Percentiles rank a stretch among this genome's conserved stretches.
These are phyloP conservation scores for Sterna hirundo DNA, from an alignment of 2,113 vertebrate genomes.

Conservation along the genomic window DNA sequence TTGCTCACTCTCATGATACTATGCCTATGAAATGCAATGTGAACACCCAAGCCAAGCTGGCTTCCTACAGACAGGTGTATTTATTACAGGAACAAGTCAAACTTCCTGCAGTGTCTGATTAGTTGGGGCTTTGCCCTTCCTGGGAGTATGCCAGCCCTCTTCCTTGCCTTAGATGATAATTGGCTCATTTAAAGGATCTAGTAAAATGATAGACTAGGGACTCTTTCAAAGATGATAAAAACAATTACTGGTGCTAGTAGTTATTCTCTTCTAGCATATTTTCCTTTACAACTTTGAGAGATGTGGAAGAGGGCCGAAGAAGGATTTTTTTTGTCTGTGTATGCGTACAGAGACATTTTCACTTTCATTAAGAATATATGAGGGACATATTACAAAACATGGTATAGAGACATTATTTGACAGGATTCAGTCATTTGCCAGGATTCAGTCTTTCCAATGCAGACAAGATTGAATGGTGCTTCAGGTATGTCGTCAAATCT, in stretches of 20 bases:
- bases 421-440: background rate
- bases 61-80: background rate
- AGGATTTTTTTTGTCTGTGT: background rate
- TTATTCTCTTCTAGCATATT: background rate
- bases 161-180: background rate
- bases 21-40: background rate
- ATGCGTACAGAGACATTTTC: background rate
- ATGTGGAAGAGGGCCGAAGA: background rate
- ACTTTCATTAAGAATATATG: background rate
- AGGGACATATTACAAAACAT: background rate
- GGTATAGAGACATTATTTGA: background rate
- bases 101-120: background rate
- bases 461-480: background rate
- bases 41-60: background rate
- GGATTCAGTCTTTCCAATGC: background rate
- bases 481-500: background rate
- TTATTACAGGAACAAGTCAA: background rate
- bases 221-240: background rate
- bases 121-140: background rate
- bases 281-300: background rate
- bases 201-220: background rate
- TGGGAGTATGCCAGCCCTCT: background rate
- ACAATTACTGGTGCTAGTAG: background rate
- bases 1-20: background rate
- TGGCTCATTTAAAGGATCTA: background rate